phyloP scores from a whole-genome alignment of 1,140 invertebrate genomes.

The Zaprionus davidi region DNA sequence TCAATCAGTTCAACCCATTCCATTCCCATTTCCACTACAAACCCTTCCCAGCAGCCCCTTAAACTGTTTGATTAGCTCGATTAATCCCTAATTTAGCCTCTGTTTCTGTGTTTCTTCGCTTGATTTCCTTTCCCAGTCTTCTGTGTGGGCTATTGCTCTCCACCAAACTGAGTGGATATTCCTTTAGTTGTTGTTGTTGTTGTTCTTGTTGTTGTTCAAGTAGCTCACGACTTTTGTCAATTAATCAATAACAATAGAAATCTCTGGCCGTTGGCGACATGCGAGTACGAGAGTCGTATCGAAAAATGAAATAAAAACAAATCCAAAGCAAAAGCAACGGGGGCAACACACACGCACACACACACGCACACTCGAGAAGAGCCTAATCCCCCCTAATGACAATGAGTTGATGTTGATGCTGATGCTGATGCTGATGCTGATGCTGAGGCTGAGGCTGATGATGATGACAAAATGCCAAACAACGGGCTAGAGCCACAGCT shows the following conservation, averaged over 20 bases:
- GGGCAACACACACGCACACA: slow-evolving; percentile 25
- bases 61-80: slow-evolving; percentile 7
- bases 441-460: slow-evolving; percentile 74
- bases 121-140: slow-evolving; percentile 2
- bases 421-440: slow-evolving; percentile 51
- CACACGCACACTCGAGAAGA: slow-evolving; percentile 9
- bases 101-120: background rate
- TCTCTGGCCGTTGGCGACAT: slow-evolving; percentile 48
- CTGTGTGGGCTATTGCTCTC: background rate
- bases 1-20: background rate
- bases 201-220: slow-evolving; percentile 32
- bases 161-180: background rate
- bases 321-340: slow-evolving; percentile 24
- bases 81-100: slow-evolving; percentile 4
- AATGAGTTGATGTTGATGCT: slow-evolving; percentile 46
- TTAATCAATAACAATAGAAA: slow-evolving; percentile 60
- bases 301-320: background rate
- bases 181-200: background rate
- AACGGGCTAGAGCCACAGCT: slow-evolving; percentile 46
- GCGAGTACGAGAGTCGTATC: slow-evolving; percentile 2
- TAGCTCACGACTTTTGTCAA: slow-evolving; percentile 52
- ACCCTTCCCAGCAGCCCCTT: background rate
- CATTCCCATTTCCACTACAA: background rate
- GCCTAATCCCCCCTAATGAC: slow-evolving; percentile 71
- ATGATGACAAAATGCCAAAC: slow-evolving; percentile 75